Conservation (phyloP, 2,797 vertebrate genomes). For the Poecilia wingei region DNA sequence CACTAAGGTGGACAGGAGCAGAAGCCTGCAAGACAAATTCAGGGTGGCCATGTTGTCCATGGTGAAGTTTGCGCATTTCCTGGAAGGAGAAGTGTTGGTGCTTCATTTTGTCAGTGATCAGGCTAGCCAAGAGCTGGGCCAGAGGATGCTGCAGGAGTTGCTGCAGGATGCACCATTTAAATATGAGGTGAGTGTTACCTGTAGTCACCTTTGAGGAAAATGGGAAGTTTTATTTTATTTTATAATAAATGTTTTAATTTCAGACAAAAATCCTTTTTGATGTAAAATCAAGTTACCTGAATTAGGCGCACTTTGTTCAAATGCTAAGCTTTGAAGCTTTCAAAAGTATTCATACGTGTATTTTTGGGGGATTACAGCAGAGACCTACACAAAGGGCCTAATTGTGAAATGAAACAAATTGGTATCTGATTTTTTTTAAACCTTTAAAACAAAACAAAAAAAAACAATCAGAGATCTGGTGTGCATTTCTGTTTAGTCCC, state of each 20-base stretch:
- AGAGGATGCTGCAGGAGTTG: constrained; percentile 84
- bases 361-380: background rate
- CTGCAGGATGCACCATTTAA: constrained; percentile 84
- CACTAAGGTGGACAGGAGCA: constrained; percentile 89
- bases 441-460: too few species aligned
- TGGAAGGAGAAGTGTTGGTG: constrained; percentile 84
- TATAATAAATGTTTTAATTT: background rate
- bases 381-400: background rate
- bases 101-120: constrained; percentile 92
- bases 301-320: background rate
- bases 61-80: constrained; percentile 84
- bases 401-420: background rate
- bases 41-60: constrained; percentile 88
- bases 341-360: background rate
- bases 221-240: background rate
- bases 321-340: background rate
- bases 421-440: background rate
- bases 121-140: constrained; percentile 83
- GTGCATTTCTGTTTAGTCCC: background rate
- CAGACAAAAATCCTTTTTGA: background rate
- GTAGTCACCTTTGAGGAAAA: background rate
- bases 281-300: background rate
- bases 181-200: constrained; percentile 83
- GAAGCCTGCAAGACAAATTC: constrained; percentile 88
- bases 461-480: background rate